Conservation (phyloP, 2,888 invertebrate genomes). For the Volucella zonaria region DNA sequence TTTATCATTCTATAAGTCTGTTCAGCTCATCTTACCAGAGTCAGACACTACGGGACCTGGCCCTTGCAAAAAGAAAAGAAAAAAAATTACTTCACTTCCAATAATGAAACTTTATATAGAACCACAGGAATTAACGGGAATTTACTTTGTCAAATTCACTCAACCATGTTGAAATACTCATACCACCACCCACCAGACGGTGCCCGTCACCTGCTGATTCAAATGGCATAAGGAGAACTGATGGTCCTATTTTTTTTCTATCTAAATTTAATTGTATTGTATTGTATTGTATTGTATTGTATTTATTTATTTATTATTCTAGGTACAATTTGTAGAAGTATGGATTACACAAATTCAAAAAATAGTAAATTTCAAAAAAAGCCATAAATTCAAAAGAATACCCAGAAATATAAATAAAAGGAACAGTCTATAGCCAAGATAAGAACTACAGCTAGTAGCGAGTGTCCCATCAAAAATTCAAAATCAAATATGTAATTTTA, state of each 20-base stretch:
- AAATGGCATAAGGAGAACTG: conserved; percentile 12
- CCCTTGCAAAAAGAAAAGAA: not conserved
- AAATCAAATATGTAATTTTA: no score
- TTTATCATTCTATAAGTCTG: conserved; percentile 10
- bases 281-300: no score
- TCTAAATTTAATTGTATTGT: no score
- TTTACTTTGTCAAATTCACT: conserved; percentile 64
- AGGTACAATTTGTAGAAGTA: no score
- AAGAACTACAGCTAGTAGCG: no score
- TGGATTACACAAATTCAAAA: no score
- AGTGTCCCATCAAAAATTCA: no score
- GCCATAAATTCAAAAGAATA: no score
- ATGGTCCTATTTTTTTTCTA: not conserved
- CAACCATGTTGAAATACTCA: conserved; percentile 23
- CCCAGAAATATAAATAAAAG: no score
- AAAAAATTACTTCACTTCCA: conserved; percentile 52
- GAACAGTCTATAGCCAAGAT: no score
- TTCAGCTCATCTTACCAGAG: conserved; percentile 26
- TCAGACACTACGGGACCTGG: conserved; percentile 26
- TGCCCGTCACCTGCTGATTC: conserved; percentile 52
- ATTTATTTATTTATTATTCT: no score
- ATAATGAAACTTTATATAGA: conserved; percentile 56
- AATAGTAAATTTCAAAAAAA: no score
- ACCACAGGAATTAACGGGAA: conserved; percentile 52
- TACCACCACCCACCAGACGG: not conserved